A percentile compares a stretch with the other conserved stretches of the same genome.
phyloP scores from a whole-genome alignment of 2,797 vertebrate genomes.

The Enteromius unitaeniatus region DNA sequence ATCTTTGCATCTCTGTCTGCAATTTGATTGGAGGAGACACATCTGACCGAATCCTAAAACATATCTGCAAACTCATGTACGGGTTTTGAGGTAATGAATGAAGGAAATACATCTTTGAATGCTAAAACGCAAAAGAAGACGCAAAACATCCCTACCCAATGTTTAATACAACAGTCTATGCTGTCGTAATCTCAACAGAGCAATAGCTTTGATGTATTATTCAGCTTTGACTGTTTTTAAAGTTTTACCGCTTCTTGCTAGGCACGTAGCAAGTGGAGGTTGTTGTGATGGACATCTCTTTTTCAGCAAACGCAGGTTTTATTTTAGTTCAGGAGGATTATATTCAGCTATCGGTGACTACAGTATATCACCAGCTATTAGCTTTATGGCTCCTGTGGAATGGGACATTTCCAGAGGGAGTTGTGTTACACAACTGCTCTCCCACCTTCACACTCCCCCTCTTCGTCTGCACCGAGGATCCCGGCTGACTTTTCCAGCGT shows the following conservation, averaged over 20 bases:
- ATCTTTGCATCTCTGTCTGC: conserved; percentile 7
- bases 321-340: neutral
- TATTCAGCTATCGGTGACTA: conserved; percentile 35
- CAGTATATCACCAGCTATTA: conserved; percentile 41
- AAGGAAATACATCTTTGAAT: neutral
- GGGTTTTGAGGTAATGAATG: neutral
- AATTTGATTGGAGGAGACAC: conserved; percentile 7
- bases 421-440: conserved; percentile 30
- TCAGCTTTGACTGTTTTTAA: conserved; percentile 24
- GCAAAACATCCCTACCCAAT: conserved; percentile 8
- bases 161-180: conserved; percentile 43
- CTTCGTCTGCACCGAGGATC: neutral
- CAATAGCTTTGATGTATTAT: conserved; percentile 46
- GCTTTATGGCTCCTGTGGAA: conserved; percentile 23
- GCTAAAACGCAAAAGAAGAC: neutral
- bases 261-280: neutral
- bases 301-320: conserved; percentile 4
- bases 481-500: neutral
- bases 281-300: conserved; percentile 24
- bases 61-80: neutral
- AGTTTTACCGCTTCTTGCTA: neutral
- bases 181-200: conserved; percentile 16
- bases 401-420: conserved; percentile 32
- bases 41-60: conserved; percentile 36
- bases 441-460: conserved; percentile 6